Base-by-base conservation (phyloP, 1,140 invertebrate genomes). In the Tetramorium simillimum region DNA sequence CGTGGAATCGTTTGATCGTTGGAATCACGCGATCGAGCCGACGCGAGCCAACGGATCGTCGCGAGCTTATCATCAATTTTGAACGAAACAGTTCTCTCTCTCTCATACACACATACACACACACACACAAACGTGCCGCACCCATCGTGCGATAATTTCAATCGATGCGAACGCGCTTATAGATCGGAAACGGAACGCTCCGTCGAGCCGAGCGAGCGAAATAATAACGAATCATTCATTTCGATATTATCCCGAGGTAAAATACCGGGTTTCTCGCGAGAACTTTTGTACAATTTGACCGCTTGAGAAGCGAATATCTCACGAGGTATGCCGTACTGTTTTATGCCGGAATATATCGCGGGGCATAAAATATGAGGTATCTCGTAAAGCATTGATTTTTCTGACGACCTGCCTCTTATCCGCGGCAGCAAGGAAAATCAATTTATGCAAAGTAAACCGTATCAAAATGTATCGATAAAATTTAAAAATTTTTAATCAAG, bases 131-230 rank as follows among this genome's bases (percentile, higher is more conserved):
- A 58, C 24, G 9, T 46, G 80, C 67, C 80, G 56, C 80, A 58
- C 80, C 67, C 60, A 73, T 4, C 67, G 67, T 43, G 37, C 18
- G 80, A 82, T 84, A 62, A 84, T 73, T 75, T 84, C 53, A n/a
- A 84, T 73, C 80, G 69, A 75, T 62, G 24, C 16, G 49, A 81
- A 40, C 2, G n/a, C n/a, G 10, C 12, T 43, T 9, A 33, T n/a
- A 33, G 53, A 84, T 84, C 53, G 7, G 9, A 21, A n/a, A 43
- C 18, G 10, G 56, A 73, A 46, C 7, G 21, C 21, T n/a, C 5
- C 40, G 67, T 49, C 6, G 37, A 58, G 53, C 9, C 33, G n/a
- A 40, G 10, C 18, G 10, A 56, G 16, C 78, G 51, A 72, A 33
- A 60, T 37, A 43, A 37, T 28, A 43, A 18, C 12, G 24, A 33